Percentiles rank a stretch among this genome's conserved stretches.
phyloP scores from a whole-genome alignment of 2,888 invertebrate species.

The Cataglyphis cursor region DNA sequence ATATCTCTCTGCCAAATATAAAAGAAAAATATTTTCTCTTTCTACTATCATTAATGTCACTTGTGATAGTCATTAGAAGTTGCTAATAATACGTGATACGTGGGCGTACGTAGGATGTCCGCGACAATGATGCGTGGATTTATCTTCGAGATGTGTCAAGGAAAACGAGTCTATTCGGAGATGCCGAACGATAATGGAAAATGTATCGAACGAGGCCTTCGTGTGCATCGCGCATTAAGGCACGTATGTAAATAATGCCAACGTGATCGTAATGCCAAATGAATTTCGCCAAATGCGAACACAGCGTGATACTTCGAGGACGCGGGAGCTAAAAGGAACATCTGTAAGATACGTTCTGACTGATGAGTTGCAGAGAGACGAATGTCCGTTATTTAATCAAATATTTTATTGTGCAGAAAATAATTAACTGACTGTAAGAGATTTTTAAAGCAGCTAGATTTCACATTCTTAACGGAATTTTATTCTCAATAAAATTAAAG shows the following conservation, averaged over 20 bases:
- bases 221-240: slow-evolving; percentile 40
- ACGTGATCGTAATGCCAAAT: slow-evolving; percentile 64
- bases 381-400: neutral
- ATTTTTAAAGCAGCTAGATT: neutral
- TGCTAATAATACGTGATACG: neutral
- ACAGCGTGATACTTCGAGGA: slow-evolving; percentile 60
- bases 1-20: neutral
- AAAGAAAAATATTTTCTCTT: slow-evolving; percentile 1
- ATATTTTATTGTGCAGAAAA: neutral
- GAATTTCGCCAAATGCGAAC: neutral
- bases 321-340: slow-evolving; percentile 24
- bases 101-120: slow-evolving; percentile 53
- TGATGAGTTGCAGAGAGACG: neutral
- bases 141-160: slow-evolving; percentile 78
- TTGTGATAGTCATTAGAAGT: neutral
- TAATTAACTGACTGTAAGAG: neutral
- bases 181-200: slow-evolving; percentile 72
- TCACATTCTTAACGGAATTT: neutral
- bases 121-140: slow-evolving; percentile 62
- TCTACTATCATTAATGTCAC: neutral
- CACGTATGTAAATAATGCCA: slow-evolving; percentile 24
- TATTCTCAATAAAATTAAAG: neutral
- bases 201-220: slow-evolving; percentile 57
- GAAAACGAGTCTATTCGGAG: slow-evolving; percentile 75
- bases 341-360: slow-evolving; percentile 1